Base-by-base conservation (phyloP, 1,140 invertebrate genomes). In the Drosophila jambulina region DNA sequence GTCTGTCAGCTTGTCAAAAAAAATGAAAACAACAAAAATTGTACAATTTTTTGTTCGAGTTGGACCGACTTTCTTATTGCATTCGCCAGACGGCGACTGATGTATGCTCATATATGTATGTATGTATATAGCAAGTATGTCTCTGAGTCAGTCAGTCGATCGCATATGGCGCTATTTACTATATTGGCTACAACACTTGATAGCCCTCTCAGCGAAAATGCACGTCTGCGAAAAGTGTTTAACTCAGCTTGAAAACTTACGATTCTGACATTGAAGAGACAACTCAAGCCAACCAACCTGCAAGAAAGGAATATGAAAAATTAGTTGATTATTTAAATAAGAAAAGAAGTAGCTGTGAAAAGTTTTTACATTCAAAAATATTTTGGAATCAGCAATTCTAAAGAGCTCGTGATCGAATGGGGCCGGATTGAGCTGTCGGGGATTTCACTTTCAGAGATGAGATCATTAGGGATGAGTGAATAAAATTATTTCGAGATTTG, bases 161-260 rank as follows among this genome's bases (percentile, higher is more conserved):
- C 59, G 46, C 75, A 78, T 78, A 63, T 87, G 83, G 80, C 76
- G 81, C 82, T 85, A 56, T 19, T 54, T 53, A 38, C 53, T 56
- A 38, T 56, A 68, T 67, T 56, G 58, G 65, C 61, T 36, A 36
- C 17, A 61, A 68, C 58, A 69, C 65, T 56, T 32, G 84, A 87
- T 87, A 75, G 77, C 80, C 80, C 21, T 60, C 79, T 83, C 62
- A 49, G 57, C 45, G 8, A 81, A 87, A 84, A 57, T 84, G 84
- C 85, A 87, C 84, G 84, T 87, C 75, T 80, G 34, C 63, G 21
- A 83, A 32, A 56, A 80, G 72, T 80, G 60, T 75, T 72, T 21
- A 71, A 68, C 71, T 68, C 71, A 79, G 40, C 36, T 42, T 23
- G 19, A 38, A 32, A 48, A 75, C 68, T 75, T 72, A 75, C 71